Conservation (phyloP, 2,888 invertebrate genomes). For the Clitarchus hookeri region DNA sequence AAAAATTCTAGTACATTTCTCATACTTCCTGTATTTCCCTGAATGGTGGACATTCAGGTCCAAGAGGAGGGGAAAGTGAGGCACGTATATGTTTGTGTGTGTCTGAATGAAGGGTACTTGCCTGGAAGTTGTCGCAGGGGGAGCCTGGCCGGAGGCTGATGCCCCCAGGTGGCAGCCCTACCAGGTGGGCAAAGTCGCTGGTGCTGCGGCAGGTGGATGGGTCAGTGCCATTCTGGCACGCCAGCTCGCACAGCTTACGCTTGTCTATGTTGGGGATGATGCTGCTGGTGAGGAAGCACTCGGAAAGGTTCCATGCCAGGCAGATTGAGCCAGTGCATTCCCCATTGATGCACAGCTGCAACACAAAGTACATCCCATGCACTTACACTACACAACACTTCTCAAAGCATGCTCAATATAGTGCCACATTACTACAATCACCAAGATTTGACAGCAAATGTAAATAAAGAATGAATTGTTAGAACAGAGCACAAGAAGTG, state of each 20-base stretch:
- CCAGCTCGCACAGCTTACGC: slow-evolving; percentile 90
- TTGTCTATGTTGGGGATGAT: slow-evolving; percentile 77
- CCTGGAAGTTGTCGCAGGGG: slow-evolving; percentile 94
- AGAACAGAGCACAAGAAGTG: no score
- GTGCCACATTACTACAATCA: no score
- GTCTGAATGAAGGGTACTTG: no score
- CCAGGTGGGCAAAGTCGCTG: slow-evolving; percentile 77
- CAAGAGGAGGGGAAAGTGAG: no score
- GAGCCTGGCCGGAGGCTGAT: slow-evolving; percentile 92
- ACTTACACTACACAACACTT: no score
- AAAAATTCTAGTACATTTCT: no score
- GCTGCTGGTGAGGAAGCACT: slow-evolving; percentile 90
- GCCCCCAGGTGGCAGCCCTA: slow-evolving; percentile 76
- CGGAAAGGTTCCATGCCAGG: slow-evolving; percentile 89
- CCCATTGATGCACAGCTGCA: slow-evolving; percentile 81
- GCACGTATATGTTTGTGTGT: no score
- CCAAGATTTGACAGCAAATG: no score
- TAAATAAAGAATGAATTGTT: no score
- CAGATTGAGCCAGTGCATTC: slow-evolving; percentile 96
- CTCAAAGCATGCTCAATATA: no score
- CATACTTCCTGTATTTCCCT: no score
- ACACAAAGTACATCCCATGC: slow-evolving; percentile 36
- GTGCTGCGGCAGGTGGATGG: slow-evolving; percentile 79
- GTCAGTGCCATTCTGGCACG: slow-evolving; percentile 88
- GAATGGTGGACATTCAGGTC: no score